Conservation (phyloP, 1,140 invertebrate genomes). For the Hyposmocoma kahamanoa region DNA sequence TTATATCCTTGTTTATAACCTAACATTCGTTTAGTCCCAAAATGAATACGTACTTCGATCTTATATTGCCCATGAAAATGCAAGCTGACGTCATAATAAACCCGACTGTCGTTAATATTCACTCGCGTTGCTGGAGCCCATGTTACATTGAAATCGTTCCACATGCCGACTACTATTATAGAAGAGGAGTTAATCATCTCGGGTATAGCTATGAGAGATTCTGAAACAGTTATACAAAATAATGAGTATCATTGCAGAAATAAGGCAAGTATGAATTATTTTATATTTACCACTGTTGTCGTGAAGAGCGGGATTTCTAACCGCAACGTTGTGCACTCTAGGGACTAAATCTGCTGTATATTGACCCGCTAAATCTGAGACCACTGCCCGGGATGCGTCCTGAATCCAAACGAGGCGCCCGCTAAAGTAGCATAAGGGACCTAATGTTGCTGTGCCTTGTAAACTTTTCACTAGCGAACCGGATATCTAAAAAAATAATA, state of each 20-base stretch:
- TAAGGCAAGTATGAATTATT: slow-evolving; percentile 3
- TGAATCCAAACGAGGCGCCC: slow-evolving; percentile 87
- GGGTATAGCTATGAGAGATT: slow-evolving; percentile 80
- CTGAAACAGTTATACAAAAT: slow-evolving; percentile 30
- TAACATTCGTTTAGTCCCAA: too few species aligned
- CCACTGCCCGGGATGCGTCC: slow-evolving; percentile 82
- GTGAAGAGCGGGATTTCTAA: slow-evolving; percentile 82
- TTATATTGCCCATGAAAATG: slow-evolving; percentile 57
- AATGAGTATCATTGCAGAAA: too few species aligned
- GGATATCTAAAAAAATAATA: slow-evolving; percentile 42
- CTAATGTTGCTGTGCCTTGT: slow-evolving; percentile 56
- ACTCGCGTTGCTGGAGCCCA: slow-evolving; percentile 83
- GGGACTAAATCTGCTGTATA: slow-evolving; percentile 83
- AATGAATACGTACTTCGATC: slow-evolving; percentile 45
- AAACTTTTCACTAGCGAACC: slow-evolving; percentile 53
- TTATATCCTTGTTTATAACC: too few species aligned
- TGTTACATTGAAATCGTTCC: slow-evolving; percentile 84
- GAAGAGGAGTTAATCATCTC: slow-evolving; percentile 76
- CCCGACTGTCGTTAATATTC: slow-evolving; percentile 86
- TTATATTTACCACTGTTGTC: slow-evolving; percentile 60
- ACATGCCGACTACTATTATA: slow-evolving; percentile 80
- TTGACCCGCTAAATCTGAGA: slow-evolving; percentile 84
- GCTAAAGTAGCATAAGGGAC: slow-evolving; percentile 85
- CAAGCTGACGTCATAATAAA: slow-evolving; percentile 89
- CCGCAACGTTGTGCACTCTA: slow-evolving; percentile 81